A percentile compares a stretch with the other conserved stretches of the same genome.
phyloP scores from a whole-genome alignment of 2,113 vertebrate genomes.

The Conger conger region DNA sequence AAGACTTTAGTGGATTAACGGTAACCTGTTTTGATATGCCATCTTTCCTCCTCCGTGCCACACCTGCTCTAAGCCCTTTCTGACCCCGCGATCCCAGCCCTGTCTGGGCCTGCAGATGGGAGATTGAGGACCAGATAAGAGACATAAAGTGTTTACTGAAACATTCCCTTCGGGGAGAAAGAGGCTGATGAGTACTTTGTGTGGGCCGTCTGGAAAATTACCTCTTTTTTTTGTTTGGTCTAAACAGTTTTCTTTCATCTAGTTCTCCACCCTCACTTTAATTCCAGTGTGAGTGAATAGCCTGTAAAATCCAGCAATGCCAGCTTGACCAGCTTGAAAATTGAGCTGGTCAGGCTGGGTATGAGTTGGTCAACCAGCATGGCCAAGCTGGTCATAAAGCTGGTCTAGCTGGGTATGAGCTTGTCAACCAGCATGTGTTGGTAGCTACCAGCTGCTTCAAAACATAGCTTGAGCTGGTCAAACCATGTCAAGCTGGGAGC shows the following conservation, averaged over 20 bases:
- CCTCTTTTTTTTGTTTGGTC: not conserved
- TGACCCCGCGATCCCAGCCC: not conserved
- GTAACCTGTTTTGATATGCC: not conserved
- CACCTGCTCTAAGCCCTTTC: not conserved
- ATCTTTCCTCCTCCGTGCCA: not conserved
- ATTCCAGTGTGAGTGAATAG: not conserved
- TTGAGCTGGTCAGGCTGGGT: no score
- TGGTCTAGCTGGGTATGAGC: no score
- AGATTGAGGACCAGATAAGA: not conserved
- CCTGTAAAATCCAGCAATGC: no score
- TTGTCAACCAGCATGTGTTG: no score
- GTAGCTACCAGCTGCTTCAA: no score
- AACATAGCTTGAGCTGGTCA: no score
- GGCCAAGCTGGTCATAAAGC: no score
- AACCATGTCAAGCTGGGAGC: no score
- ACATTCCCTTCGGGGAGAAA: not conserved
- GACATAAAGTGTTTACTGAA: not conserved
- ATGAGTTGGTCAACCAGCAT: no score
- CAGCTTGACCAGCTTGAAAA: no score
- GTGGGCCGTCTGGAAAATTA: not conserved
- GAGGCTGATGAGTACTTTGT: not conserved
- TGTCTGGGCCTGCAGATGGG: not conserved
- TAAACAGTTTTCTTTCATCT: not conserved
- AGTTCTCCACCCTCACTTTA: not conserved
- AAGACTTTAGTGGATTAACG: not conserved